Evolutionary conservation across 2,797 vertebrate species (phyloP), one percentile per base, ranked within the genome.

Genomic region (Syndactyla subalaris): DNA sequence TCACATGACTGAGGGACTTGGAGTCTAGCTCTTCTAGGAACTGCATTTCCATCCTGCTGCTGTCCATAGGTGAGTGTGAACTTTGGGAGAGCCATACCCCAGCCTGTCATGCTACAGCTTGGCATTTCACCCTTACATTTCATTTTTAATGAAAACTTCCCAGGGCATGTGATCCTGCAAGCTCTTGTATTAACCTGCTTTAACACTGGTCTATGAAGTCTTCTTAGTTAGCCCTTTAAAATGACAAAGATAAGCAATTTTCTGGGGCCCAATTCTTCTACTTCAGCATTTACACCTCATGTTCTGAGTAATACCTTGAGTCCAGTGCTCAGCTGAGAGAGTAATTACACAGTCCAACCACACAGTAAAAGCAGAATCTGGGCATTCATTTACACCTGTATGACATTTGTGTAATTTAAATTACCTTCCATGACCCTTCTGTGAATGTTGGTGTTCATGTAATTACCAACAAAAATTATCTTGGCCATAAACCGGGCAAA

Each of bases 391-490:
- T 66, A 79, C 23, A 58, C 48, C 63, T 86, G 36, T 48, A 26
- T 49, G 43, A 85, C 38, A 62, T 18, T 34, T 84, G 14, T 71
- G 4, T 49, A 77, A 92, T 84, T 92, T 78, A 81, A 93, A 89
- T 54, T 73, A 86, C 48, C 48, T 84, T 34, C 59, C 23, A 29
- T 3, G 14, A 75, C 70, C 36, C n/a, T 59, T 38, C 17, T 67
- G 71, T 63, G 62, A 87, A 62, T 59, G 36, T 30, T 58, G 24
- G 49, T 66, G 36, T 68, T 88, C 4, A 1, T 66, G 36, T 59
- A 81, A 92, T 91, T 88, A 78, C 21, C 32, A 58, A 61, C 22
- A 78, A 84, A 95, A 92, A 66, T 76, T 14, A 78, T 76, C 67
- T 68, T 76, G 34, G 62, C 48, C 51, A 36, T 57, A 92, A 94